Evolutionary conservation across 2,888 invertebrate species (phyloP).

Genomic region (Nemapogon koenigi): DNA sequence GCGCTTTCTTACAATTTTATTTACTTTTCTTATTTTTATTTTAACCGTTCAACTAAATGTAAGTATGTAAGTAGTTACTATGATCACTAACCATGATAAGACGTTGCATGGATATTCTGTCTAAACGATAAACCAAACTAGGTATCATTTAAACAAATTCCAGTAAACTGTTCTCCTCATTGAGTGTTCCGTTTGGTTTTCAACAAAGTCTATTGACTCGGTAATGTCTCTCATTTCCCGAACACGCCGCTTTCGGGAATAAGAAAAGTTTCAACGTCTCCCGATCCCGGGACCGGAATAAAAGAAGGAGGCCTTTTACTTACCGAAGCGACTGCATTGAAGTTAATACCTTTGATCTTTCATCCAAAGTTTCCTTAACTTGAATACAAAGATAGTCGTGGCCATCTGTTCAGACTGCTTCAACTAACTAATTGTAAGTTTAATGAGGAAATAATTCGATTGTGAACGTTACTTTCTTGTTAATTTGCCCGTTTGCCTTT

Average conservation of each 20-base stretch:
- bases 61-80: too few relatives aligned
- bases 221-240: constrained; percentile 60
- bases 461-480: constrained; percentile 36
- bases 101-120: too few relatives aligned
- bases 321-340: constrained; percentile 33
- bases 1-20: too few relatives aligned
- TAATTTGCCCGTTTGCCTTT: constrained; percentile 26
- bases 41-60: too few relatives aligned
- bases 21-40: too few relatives aligned
- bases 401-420: constrained; percentile 42
- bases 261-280: constrained; percentile 49
- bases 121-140: too few relatives aligned
- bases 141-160: too few relatives aligned
- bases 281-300: constrained; percentile 29
- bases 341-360: constrained; percentile 57
- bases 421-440: constrained; percentile 51
- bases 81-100: too few relatives aligned
- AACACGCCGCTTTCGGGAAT: constrained; percentile 47
- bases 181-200: constrained; percentile 29
- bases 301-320: constrained; percentile 39
- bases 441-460: constrained; percentile 54
- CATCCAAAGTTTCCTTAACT: constrained; percentile 50
- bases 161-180: too few relatives aligned
- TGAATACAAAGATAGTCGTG: constrained; percentile 45
- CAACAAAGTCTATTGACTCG: constrained; percentile 51